Base-by-base conservation (phyloP, 2,113 vertebrate genomes). In the Cynocephalus volans region DNA sequence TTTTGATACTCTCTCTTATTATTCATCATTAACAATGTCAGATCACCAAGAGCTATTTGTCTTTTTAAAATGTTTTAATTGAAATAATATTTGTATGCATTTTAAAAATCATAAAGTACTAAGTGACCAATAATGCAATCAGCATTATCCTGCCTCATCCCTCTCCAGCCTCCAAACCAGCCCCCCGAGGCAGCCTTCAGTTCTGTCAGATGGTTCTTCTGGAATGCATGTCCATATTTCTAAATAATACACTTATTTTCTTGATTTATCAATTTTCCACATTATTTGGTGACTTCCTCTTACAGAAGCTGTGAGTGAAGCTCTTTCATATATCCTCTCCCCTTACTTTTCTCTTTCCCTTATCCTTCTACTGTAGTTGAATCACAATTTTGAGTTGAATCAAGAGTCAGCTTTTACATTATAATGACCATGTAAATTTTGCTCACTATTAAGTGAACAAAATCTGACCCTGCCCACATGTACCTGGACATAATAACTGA, bases 401-500 rank as follows among this genome's bases (percentile, higher is more conserved):
- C 60, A 92, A 62, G 26, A 79, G 76, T 90, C 50, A 90, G 60
- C 60, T 86, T 95, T 93, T 86, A 69, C 50, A 36, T 70, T 54
- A 62, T 82, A 54, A 82, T 70, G n/a, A 90, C 36, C 12, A 21
- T 8, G 11, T 90, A 62, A 15, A 67, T 97, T 81, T 90, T 94
- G 62, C 89, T 92, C 50, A 69, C 13, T 79, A 13, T 28, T 24
- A 52, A 95, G 65, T 76, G 54, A 82, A 80, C 64, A 79, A 50
- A 79, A 75, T 90, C 67, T 79, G 62, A 64, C 19, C 56, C 48
- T 96, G 70, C 33, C 58, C 23, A 69, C 67, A 36, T 41, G 17
- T 31, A 69, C 21, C 72, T 82, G 75, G 70, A 88, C 82, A 93
- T 95, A 92, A 81, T 93, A 73, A 79, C 0, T 80, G 56, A 90